A percentile compares a stretch with the other conserved stretches of the same genome.
These are phyloP conservation scores for Craterocephalus amniculus DNA, from an alignment of 2,797 vertebrate species.

Conservation along the genomic window DNA sequence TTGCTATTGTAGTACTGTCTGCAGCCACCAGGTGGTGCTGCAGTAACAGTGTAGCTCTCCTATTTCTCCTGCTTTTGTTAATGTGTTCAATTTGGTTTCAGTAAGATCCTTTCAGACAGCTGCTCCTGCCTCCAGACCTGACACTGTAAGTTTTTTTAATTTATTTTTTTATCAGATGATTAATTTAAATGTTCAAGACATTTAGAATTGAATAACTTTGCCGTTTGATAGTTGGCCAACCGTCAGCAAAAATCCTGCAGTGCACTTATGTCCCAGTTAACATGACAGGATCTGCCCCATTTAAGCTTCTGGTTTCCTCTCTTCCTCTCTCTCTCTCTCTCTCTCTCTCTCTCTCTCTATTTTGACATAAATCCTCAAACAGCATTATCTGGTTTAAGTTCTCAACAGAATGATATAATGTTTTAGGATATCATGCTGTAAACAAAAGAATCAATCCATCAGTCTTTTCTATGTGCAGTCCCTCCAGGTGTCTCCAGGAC, in stretches of 20 bases:
- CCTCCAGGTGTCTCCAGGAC: constrained; percentile 58
- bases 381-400: too few species aligned
- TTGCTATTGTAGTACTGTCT: neutral
- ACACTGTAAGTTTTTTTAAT: constrained; percentile 51
- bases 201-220: neutral
- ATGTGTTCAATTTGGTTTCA: constrained; percentile 22
- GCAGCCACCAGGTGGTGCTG: constrained; percentile 55
- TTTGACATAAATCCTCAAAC: too few species aligned
- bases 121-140: constrained; percentile 4
- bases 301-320: neutral
- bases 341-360: too few species aligned
- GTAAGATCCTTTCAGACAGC: neutral
- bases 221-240: neutral
- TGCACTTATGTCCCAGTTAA: neutral
- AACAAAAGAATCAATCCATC: neutral
- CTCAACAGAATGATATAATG: too few species aligned
- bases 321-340: too few species aligned
- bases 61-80: neutral
- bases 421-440: neutral
- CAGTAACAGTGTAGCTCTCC: neutral
- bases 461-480: neutral
- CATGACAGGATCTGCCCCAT: neutral
- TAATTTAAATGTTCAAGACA: neutral
- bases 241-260: neutral
- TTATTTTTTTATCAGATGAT: neutral